Evolutionary conservation across 2,113 vertebrate species (phyloP).

Genomic region (Stegastes partitus): DNA sequence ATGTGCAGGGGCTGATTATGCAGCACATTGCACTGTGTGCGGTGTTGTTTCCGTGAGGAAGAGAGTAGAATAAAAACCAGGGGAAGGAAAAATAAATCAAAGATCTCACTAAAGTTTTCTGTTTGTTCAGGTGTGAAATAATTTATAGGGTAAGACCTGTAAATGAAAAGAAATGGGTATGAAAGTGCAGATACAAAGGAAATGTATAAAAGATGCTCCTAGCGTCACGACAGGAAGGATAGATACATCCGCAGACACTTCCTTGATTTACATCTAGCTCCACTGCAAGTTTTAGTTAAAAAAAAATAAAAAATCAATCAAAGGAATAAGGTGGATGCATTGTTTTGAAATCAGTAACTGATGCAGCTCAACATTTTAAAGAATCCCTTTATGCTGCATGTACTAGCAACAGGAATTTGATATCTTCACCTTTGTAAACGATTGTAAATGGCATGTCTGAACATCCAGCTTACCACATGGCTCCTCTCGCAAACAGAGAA

Average conservation of each 20-base stretch:
- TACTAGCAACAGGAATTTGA: not conserved
- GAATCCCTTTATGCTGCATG: not conserved
- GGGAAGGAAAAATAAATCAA: constrained; percentile 37
- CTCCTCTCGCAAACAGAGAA: constrained; percentile 55
- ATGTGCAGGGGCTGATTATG: constrained; percentile 42
- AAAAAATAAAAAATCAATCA: not conserved
- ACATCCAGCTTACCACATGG: constrained; percentile 5
- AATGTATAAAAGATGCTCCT: constrained; percentile 16
- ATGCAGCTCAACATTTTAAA: not conserved
- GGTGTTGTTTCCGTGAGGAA: constrained; percentile 29
- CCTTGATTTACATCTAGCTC: not conserved
- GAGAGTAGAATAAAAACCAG: constrained; percentile 28
- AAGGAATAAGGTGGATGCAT: not conserved
- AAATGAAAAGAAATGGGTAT: constrained; percentile 33
- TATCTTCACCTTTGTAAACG: constrained; percentile 27
- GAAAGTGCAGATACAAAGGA: constrained; percentile 15
- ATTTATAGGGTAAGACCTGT: constrained; percentile 35
- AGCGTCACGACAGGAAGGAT: not conserved
- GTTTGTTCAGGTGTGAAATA: constrained; percentile 38
- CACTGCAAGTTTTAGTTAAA: not conserved
- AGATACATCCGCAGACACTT: not conserved
- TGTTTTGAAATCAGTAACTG: not conserved
- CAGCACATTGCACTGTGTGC: not conserved
- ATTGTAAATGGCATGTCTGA: constrained; percentile 31
- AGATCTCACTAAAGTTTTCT: constrained; percentile 24